phyloP scores from a whole-genome alignment of 2,797 vertebrate species.

The Iguana delicatissima region DNA sequence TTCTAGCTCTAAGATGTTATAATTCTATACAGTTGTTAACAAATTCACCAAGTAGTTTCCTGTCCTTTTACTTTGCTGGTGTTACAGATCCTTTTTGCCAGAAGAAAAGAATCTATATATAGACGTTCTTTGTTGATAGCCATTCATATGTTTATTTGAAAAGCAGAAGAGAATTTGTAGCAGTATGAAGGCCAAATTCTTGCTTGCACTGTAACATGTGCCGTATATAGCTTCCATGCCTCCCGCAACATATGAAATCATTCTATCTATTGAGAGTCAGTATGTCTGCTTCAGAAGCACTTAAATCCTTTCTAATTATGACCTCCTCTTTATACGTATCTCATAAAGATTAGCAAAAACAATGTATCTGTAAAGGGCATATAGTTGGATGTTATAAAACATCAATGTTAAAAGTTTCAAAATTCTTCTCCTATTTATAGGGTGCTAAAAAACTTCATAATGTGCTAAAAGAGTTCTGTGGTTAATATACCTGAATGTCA shows the following conservation, averaged over 20 bases:
- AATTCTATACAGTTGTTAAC: not conserved
- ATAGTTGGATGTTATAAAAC: conserved; percentile 34
- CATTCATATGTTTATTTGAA: conserved; percentile 46
- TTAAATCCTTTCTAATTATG: conserved; percentile 60
- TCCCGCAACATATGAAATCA: conserved; percentile 21
- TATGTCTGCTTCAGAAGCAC: conserved; percentile 47
- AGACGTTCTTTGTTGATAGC: conserved; percentile 31
- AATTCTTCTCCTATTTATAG: conserved; percentile 52
- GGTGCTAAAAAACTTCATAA: conserved; percentile 49
- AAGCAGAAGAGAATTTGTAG: conserved; percentile 58
- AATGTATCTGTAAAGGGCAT: conserved; percentile 52
- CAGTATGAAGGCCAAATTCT: conserved; percentile 61
- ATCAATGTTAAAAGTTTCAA: conserved; percentile 34
- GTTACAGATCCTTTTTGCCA: too few species aligned
- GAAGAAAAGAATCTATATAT: not conserved
- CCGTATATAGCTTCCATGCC: conserved; percentile 60
- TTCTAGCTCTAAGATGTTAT: too few species aligned
- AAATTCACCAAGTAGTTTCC: not conserved
- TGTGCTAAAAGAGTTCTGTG: conserved; percentile 52
- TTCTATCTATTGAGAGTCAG: conserved; percentile 46
- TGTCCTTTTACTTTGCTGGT: not conserved
- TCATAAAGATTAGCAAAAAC: conserved; percentile 51
- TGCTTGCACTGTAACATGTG: conserved; percentile 39
- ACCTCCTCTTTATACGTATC: conserved; percentile 28
- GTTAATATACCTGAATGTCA: conserved; percentile 29